These are phyloP conservation scores for Scaptomyza cyrtandrae DNA, from an alignment of 2,888 invertebrate species.

Conservation along the genomic window DNA sequence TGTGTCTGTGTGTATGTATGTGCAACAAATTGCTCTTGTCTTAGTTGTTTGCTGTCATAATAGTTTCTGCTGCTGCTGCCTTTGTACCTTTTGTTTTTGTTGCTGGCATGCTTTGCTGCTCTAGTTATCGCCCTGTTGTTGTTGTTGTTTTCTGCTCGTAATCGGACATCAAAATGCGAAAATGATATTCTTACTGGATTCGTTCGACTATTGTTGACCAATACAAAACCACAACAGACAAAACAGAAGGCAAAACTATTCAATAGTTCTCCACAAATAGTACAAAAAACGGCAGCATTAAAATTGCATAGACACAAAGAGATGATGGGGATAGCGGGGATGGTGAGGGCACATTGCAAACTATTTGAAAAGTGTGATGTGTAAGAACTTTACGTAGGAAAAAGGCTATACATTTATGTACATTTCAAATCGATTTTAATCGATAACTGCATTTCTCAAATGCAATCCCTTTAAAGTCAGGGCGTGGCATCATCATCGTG, in stretches of 20 bases:
- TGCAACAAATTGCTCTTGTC: slow-evolving; percentile 73
- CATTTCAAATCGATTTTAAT: too few relatives aligned
- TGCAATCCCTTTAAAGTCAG: too few relatives aligned
- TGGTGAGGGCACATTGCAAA: slow-evolving; percentile 10
- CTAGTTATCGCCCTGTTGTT: slow-evolving; percentile 60
- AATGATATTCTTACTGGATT: slow-evolving; percentile 65
- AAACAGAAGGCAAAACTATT: slow-evolving; percentile 31
- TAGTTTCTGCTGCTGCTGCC: slow-evolving; percentile 57
- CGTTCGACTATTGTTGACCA: slow-evolving; percentile 65
- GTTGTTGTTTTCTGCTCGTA: slow-evolving; percentile 41
- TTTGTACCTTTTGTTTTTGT: slow-evolving; percentile 59
- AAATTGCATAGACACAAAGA: neutral
- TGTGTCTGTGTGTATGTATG: slow-evolving; percentile 25
- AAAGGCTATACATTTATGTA: too few relatives aligned
- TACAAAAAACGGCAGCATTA: slow-evolving; percentile 2
- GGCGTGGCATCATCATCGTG: too few relatives aligned
- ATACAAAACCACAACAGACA: slow-evolving; percentile 41
- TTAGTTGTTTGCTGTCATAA: slow-evolving; percentile 72
- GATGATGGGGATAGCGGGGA: neutral
- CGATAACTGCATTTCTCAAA: too few relatives aligned
- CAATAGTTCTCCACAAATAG: slow-evolving; percentile 30
- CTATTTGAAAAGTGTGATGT: neutral
- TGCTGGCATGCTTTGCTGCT: slow-evolving; percentile 69
- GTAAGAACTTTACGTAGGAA: too few relatives aligned
- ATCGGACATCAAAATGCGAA: slow-evolving; percentile 78